A percentile compares a stretch with the other conserved stretches of the same genome.
Evolutionary conservation across 1,140 invertebrate genomes (phyloP).

Genomic region (Bathynomus jamesi): DNA sequence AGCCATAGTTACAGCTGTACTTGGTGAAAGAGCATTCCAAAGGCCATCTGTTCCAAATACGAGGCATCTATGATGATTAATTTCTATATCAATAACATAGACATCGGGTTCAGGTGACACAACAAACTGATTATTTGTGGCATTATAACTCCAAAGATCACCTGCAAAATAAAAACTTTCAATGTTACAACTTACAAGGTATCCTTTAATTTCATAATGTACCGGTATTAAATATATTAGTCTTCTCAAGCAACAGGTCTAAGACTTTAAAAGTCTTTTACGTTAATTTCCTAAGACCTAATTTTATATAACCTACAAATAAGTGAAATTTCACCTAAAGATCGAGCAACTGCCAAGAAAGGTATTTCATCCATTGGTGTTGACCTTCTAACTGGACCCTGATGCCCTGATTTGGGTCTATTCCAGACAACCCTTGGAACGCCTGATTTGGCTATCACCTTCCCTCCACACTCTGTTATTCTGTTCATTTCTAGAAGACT

Average conservation of each 20-base stretch:
- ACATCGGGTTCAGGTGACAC: conserved; percentile 97
- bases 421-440: conserved; percentile 96
- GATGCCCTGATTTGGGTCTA: conserved; percentile 56
- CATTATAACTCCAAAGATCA: conserved; percentile 96
- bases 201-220: too few species aligned
- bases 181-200: too few species aligned
- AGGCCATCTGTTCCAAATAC: conserved; percentile 93
- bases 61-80: conserved; percentile 68
- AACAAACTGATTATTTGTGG: conserved; percentile 76
- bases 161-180: conserved; percentile 49
- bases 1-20: conserved; percentile 75
- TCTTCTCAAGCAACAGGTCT: too few species aligned
- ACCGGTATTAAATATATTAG: too few species aligned
- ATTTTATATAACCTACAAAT: too few species aligned
- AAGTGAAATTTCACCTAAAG: conserved; percentile 57
- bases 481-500: conserved; percentile 71
- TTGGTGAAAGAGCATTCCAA: conserved; percentile 86
- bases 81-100: conserved; percentile 73
- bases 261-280: too few species aligned
- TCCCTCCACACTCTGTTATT: conserved; percentile 73
- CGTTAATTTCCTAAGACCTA: too few species aligned
- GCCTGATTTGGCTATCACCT: conserved; percentile 74
- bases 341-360: conserved; percentile 89
- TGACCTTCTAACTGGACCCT: conserved; percentile 70
- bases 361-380: conserved; percentile 90